phyloP scores from a whole-genome alignment of 2,113 vertebrate species.

The Semicossyphus pulcher region DNA sequence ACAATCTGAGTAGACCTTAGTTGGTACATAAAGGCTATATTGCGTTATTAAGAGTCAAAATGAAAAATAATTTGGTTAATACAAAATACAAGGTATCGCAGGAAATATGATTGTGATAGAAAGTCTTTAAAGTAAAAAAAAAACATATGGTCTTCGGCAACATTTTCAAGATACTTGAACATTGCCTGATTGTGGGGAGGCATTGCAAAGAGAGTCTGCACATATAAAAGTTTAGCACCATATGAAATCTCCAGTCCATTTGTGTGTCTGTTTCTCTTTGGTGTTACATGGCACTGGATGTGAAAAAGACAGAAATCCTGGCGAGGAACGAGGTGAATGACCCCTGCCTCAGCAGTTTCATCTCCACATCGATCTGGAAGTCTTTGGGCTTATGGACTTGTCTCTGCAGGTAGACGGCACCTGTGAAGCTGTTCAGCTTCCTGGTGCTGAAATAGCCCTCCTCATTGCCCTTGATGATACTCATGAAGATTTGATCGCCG shows the following conservation, averaged over 20 bases:
- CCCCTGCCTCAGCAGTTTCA: conserved; percentile 94
- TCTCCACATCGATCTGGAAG: conserved; percentile 94
- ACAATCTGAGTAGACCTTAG: neutral
- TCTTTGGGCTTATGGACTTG: conserved; percentile 87
- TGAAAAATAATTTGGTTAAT: conserved; percentile 28
- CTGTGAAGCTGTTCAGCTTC: conserved; percentile 90
- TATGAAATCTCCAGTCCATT: conserved; percentile 44
- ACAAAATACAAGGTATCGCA: conserved; percentile 28
- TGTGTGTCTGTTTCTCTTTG: neutral
- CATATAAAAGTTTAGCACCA: conserved; percentile 62
- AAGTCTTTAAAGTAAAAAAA: neutral
- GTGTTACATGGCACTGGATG: conserved; percentile 77
- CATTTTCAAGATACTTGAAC: conserved; percentile 6
- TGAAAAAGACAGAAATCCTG: conserved; percentile 94
- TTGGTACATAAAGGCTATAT: neutral
- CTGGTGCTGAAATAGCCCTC: conserved; percentile 92
- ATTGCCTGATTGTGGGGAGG: neutral
- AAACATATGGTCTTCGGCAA: conserved; percentile 8
- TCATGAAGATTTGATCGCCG: conserved; percentile 89
- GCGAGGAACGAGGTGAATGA: conserved; percentile 90
- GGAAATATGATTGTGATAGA: conserved; percentile 6
- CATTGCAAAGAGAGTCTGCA: conserved; percentile 11
- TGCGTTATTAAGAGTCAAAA: neutral
- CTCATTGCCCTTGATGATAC: conserved; percentile 89
- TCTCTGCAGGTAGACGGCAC: conserved; percentile 89